Evolutionary conservation across 2,888 invertebrate genomes (phyloP).

Genomic region (Andrena flavipes): DNA sequence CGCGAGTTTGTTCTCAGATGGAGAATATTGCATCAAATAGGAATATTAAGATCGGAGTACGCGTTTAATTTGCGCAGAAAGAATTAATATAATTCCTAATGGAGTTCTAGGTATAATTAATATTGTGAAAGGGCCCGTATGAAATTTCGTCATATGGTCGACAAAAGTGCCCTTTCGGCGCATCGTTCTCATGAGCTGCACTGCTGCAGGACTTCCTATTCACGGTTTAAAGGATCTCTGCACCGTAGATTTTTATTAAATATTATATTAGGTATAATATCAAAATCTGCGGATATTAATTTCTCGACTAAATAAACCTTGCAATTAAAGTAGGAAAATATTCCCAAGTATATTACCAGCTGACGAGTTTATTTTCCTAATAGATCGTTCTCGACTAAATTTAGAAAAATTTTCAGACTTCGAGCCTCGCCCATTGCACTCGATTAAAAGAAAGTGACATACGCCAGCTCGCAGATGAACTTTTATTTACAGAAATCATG

Average conservation of each 20-base stretch:
- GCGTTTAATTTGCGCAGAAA: not conserved
- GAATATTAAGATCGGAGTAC: not conserved
- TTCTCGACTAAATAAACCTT: no score
- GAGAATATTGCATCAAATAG: not conserved
- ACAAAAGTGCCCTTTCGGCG: not conserved
- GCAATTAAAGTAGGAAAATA: no score
- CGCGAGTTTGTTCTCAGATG: not conserved
- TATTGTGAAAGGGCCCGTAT: not conserved
- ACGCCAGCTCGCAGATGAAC: no score
- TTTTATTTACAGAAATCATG: no score
- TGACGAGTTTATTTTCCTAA: no score
- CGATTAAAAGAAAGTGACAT: no score
- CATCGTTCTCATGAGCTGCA: not conserved
- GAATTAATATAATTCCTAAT: not conserved
- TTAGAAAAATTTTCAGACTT: no score
- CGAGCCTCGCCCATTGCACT: no score
- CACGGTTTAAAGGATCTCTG: not conserved
- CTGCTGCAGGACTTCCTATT: not conserved
- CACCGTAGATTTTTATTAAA: not conserved
- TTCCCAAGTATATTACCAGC: no score
- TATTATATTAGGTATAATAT: not conserved
- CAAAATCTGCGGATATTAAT: not conserved
- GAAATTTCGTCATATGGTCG: not conserved
- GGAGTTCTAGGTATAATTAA: not conserved
- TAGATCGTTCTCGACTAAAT: no score